Evolutionary conservation across 2,797 vertebrate species (phyloP).

Genomic region (Sebastes dallii): DNA sequence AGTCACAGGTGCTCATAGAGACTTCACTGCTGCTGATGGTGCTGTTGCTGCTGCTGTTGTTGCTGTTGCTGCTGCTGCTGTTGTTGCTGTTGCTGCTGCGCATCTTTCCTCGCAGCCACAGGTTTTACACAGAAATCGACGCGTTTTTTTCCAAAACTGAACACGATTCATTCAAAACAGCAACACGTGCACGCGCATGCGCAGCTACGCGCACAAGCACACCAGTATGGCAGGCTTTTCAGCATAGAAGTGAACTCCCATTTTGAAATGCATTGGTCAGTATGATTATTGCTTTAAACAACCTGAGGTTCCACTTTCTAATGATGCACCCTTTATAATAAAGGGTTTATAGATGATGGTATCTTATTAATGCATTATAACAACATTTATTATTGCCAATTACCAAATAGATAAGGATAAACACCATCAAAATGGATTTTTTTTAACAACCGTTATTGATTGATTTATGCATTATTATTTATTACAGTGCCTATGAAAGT

Average conservation of each 20-base stretch:
- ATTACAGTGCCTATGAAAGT: background rate
- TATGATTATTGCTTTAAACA: background rate
- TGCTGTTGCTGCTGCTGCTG: background rate
- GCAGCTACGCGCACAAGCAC: background rate
- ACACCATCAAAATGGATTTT: background rate
- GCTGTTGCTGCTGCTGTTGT: background rate
- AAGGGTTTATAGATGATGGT: background rate
- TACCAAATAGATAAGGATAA: no score
- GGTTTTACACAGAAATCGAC: background rate
- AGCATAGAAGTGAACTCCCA: background rate
- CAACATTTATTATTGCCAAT: background rate
- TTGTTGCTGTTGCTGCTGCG: background rate
- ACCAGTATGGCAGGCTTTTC: background rate
- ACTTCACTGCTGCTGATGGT: background rate
- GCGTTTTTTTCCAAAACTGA: background rate
- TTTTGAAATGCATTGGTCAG: background rate
- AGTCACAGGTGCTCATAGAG: slow-evolving; percentile 42
- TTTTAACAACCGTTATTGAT: background rate
- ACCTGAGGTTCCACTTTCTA: background rate
- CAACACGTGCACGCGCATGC: background rate
- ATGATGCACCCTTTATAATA: background rate
- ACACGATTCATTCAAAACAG: background rate
- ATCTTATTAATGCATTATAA: background rate
- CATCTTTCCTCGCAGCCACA: slow-evolving; percentile 2
- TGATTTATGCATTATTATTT: background rate